Conservation (phyloP, 2,797 vertebrate species). For the Ctenopoma kingsleyae region DNA sequence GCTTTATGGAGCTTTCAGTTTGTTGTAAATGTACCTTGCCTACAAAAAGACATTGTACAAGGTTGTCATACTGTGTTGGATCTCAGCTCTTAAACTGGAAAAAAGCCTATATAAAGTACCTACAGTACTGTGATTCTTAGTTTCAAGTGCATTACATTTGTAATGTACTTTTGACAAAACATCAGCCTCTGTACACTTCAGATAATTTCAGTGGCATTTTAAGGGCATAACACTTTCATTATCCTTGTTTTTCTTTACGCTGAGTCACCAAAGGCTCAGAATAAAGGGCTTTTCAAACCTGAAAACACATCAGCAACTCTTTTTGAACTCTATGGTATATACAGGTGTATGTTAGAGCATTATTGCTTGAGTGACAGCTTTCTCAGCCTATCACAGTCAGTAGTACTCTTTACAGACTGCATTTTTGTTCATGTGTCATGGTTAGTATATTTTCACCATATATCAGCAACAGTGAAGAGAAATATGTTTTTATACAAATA, state of each 20-base stretch:
- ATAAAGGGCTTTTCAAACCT: constrained; percentile 43
- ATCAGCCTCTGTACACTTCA: constrained; percentile 14
- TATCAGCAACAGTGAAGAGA: no score
- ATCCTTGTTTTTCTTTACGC: constrained; percentile 41
- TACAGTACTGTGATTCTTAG: not conserved
- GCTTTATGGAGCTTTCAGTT: constrained; percentile 48
- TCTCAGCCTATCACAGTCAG: constrained; percentile 5
- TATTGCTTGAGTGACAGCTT: constrained; percentile 11
- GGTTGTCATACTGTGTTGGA: constrained; percentile 37
- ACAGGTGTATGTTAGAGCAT: not conserved
- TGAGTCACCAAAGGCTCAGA: constrained; percentile 63
- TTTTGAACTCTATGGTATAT: constrained; percentile 42
- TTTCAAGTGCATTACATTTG: constrained; percentile 8
- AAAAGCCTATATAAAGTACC: not conserved
- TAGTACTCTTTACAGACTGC: not conserved
- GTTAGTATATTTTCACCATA: no score
- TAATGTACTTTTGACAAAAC: constrained; percentile 10
- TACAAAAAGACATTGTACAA: constrained; percentile 42
- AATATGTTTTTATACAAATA: no score
- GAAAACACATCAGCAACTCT: constrained; percentile 35
- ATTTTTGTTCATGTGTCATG: not conserved
- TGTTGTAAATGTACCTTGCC: constrained; percentile 50
- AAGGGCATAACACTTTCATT: constrained; percentile 11
- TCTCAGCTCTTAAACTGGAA: constrained; percentile 13
- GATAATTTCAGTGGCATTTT: constrained; percentile 32